These are phyloP conservation scores for Cynodonichthys magdalenae DNA, from an alignment of 2,797 vertebrate species.

Conservation along the genomic window DNA sequence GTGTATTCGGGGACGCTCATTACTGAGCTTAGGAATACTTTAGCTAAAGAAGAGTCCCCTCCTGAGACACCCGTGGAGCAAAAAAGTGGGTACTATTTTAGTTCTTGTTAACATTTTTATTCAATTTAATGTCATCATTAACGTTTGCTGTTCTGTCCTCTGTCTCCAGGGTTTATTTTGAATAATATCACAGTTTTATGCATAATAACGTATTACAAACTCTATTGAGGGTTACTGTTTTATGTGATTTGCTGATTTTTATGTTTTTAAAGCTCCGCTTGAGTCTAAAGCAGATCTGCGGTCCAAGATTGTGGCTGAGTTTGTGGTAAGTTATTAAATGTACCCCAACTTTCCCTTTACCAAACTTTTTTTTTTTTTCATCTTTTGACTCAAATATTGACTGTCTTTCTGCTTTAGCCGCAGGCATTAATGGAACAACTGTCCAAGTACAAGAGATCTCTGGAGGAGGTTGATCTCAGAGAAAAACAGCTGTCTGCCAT, in stretches of 20 bases:
- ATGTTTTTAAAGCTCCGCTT: conserved; percentile 76
- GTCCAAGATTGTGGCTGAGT: conserved; percentile 97
- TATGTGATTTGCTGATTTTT: not conserved
- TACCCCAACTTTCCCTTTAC: not conserved
- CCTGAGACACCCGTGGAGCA: conserved; percentile 69
- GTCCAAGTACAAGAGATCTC: conserved; percentile 85
- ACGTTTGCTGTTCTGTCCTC: not conserved
- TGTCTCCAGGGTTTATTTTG: not conserved
- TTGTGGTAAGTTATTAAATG: conserved; percentile 83
- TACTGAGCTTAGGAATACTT: conserved; percentile 81
- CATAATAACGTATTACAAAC: not conserved
- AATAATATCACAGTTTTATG: not conserved
- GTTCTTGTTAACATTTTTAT: not conserved
- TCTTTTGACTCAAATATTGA: conserved; percentile 10
- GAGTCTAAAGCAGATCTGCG: conserved; percentile 89
- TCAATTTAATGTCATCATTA: not conserved
- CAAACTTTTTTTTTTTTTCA: not conserved
- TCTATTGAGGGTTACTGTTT: not conserved
- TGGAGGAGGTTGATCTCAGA: conserved; percentile 91
- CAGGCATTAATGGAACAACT: conserved; percentile 91
- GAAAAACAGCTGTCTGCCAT: conserved; percentile 96
- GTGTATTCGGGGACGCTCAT: conserved; percentile 93
- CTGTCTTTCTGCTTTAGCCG: conserved; percentile 78
- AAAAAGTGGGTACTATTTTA: conserved; percentile 59
- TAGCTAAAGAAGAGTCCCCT: conserved; percentile 85